Conservation (phyloP, 1,140 invertebrate species). For the Drosophila burlai region DNA sequence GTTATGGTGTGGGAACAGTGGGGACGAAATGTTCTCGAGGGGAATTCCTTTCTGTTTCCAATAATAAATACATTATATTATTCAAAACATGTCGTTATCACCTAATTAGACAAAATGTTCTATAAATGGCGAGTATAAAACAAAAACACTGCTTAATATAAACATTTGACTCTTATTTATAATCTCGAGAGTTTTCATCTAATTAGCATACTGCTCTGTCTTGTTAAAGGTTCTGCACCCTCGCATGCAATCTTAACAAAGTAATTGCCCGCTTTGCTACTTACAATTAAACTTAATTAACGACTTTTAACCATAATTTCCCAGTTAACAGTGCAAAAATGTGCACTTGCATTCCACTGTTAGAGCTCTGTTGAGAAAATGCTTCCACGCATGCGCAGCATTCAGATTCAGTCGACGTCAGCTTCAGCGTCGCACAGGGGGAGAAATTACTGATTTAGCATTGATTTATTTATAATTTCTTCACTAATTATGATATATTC, state of each 20-base stretch:
- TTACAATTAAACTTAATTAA: conserved; percentile 24
- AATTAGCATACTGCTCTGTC: too few relatives aligned
- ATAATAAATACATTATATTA: background rate
- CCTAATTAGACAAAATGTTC: background rate
- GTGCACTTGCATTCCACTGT: conserved; percentile 25
- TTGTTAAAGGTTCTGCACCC: background rate
- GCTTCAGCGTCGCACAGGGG: background rate
- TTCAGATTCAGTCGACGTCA: background rate
- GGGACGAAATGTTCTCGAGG: background rate
- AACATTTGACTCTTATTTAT: background rate
- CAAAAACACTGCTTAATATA: background rate
- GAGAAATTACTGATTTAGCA: background rate
- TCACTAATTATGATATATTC: background rate
- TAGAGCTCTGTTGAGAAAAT: conserved; percentile 12
- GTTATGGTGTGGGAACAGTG: conserved; percentile 29
- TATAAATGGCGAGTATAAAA: background rate
- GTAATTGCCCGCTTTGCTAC: background rate
- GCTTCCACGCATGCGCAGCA: conserved; percentile 23
- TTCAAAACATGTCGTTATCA: background rate
- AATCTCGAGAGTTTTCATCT: background rate
- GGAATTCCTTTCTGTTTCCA: background rate
- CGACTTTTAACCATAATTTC: conserved; percentile 8
- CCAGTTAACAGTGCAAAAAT: conserved; percentile 14
- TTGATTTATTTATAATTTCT: background rate
- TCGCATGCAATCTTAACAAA: background rate